Base-by-base conservation (phyloP, 2,113 vertebrate species). In the Burhinus bistriatus region DNA sequence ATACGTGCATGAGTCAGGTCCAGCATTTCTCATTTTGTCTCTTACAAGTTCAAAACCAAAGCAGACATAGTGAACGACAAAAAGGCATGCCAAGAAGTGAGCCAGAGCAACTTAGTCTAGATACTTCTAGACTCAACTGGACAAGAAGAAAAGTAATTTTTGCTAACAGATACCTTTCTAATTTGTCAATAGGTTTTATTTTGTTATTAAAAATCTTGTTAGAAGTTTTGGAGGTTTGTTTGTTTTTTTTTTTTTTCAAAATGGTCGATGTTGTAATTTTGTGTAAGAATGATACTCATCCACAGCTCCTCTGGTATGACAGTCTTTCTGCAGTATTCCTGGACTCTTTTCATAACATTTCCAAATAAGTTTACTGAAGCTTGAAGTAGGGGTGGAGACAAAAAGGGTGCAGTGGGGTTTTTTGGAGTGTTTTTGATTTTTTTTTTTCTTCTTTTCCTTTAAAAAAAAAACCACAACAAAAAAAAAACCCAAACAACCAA, bases 21-120 rank as follows among this genome's bases (percentile, higher is more conserved):
- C 77, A 93, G 80, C 11, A 40, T 84, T 75, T 87, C 57, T 84
- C 55, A 12, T 76, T 72, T 36, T 72, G 47, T 23, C 64, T 71
- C 52, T 82, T 81, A 61, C 10, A 61, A 89, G 52, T 64, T 84
- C 64, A 81, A 75, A 90, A 81, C 27, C 72, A 89, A 93, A 75
- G 64, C 47, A 92, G 68, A 40, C 36, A 5, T 6, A 40, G 59
- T 44, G 38, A 92, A 47, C 75, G 68, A 57, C 44, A 90, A 77
- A 65, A 89, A 66, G 38, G 5, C 26, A 34, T 25, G 15, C 38
- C 52, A 68, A 81, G 51, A 82, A 70, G 52, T 16, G 21, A 89
- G 69, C 44, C 61, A 84, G 30, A 69, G 44, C 27, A 57, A 52
- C 30, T 45, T 16, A 65, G 5, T 64, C 68, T 65, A 44, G 51